Evolutionary conservation across 2,888 invertebrate species (phyloP), one percentile per base, ranked within the genome.

Genomic region (Xestobium rufovillosum): DNA sequence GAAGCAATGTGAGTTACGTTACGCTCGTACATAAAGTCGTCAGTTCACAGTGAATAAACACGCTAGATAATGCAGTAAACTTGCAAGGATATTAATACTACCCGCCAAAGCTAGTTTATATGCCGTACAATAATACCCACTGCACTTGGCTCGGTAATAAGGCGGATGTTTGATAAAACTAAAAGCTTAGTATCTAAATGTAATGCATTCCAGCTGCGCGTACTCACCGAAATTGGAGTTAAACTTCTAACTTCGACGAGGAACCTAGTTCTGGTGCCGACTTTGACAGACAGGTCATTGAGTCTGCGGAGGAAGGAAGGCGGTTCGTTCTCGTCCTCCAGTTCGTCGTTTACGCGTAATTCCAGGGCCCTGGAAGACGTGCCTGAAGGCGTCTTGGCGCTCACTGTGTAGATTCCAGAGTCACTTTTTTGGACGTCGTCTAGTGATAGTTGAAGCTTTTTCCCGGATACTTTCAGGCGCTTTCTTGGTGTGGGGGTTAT

Each of bases 201-300:
- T n/a, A n/a, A n/a, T n/a, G n/a, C n/a, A n/a, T n/a, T n/a, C n/a
- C n/a, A n/a, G n/a, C n/a, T n/a, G n/a, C n/a, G n/a, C n/a, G n/a
- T n/a, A n/a, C 64, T 59, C 63, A 87, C 90, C 78, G 83, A 83
- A 50, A 83, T 75, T 60, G 83, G 84, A 29, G 81, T 76, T 32
- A 81, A 75, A 44, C 54, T 50, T 58, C 80, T 72, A 45, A 89
- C 83, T 67, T 90, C 89, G 31, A 88, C 85, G 31, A 90, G 73
- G 56, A 90, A 81, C 51, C 89, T 72, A 1, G 87, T 84, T 55
- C 89, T 73, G 27, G 88, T 86, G 56, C 91, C 91, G 56, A 92
- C 89, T 70, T 91, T 89, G 41, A 88, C 89, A 9, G 85, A 80
- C 35, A 90, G 76, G 66, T 92, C 89, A 57, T 81, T 83, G 34